Conservation (phyloP, 1,140 invertebrate species). For the Aphaenogaster rudis region DNA sequence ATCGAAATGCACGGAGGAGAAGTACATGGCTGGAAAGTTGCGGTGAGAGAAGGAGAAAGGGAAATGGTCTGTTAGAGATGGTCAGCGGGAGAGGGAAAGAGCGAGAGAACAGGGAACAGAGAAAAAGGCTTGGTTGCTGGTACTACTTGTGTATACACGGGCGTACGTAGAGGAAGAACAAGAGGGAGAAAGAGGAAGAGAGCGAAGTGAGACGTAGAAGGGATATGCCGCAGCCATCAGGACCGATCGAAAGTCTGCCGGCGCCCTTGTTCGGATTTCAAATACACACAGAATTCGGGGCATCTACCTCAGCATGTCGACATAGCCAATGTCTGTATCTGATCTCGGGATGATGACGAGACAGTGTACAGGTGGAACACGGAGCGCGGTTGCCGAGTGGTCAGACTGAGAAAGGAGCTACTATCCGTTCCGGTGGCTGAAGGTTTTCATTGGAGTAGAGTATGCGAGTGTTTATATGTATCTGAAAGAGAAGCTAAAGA, state of each 20-base stretch:
- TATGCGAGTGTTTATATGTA: constrained; percentile 31
- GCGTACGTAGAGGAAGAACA: constrained; percentile 41
- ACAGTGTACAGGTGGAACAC: constrained; percentile 8
- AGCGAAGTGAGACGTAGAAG: constrained; percentile 25
- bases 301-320: not conserved
- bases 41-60: constrained; percentile 7
- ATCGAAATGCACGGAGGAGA: constrained; percentile 1
- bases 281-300: constrained; percentile 30
- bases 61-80: constrained; percentile 7
- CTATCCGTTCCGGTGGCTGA: constrained; percentile 7
- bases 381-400: not conserved
- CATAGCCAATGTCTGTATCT: not conserved
- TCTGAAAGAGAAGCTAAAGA: not conserved
- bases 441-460: constrained; percentile 5
- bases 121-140: constrained; percentile 39
- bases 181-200: constrained; percentile 34
- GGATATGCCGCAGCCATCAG: constrained; percentile 62
- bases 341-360: not conserved
- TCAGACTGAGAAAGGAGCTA: not conserved
- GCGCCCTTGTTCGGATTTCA: constrained; percentile 55
- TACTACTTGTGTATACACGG: constrained; percentile 48
- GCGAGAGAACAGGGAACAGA: not conserved
- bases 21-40: constrained; percentile 14
- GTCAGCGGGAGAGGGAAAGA: not conserved
- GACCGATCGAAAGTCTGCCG: constrained; percentile 58